phyloP scores from a whole-genome alignment of 2,113 vertebrate species.

The Chelonoidis abingdonii region DNA sequence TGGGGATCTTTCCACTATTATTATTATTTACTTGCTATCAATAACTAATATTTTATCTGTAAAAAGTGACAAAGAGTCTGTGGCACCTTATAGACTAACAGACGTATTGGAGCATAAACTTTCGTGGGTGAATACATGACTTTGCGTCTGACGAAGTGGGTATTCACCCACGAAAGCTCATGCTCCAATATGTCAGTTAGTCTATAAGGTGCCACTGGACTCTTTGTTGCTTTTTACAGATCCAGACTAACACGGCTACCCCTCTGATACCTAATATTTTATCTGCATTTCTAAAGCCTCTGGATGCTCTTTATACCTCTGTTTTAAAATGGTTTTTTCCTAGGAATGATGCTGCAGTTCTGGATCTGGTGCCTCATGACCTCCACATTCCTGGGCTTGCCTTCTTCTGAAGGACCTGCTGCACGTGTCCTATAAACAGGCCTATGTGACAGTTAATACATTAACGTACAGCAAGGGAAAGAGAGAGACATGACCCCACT shows the following conservation, averaged over 20 bases:
- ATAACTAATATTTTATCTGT: constrained; percentile 20
- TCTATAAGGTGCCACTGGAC: no score
- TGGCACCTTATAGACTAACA: no score
- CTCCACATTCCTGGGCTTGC: background rate
- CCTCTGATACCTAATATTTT: background rate
- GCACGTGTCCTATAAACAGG: background rate
- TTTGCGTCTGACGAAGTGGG: no score
- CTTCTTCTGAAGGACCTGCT: background rate
- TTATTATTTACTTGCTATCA: background rate
- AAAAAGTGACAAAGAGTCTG: no score
- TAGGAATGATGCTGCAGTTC: background rate
- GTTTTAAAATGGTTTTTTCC: constrained; percentile 17
- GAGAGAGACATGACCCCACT: background rate
- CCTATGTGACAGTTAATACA: background rate
- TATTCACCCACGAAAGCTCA: no score
- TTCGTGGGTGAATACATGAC: no score
- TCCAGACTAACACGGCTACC: no score
- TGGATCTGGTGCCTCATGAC: background rate
- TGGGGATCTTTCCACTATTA: background rate
- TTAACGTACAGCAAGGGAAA: background rate
- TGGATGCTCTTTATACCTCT: background rate
- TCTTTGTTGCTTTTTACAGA: no score
- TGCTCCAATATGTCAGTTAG: no score
- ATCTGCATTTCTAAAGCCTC: background rate
- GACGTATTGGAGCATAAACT: no score